phyloP scores from a whole-genome alignment of 2,113 vertebrate species.

The Heterotilapia buettikoferi region DNA sequence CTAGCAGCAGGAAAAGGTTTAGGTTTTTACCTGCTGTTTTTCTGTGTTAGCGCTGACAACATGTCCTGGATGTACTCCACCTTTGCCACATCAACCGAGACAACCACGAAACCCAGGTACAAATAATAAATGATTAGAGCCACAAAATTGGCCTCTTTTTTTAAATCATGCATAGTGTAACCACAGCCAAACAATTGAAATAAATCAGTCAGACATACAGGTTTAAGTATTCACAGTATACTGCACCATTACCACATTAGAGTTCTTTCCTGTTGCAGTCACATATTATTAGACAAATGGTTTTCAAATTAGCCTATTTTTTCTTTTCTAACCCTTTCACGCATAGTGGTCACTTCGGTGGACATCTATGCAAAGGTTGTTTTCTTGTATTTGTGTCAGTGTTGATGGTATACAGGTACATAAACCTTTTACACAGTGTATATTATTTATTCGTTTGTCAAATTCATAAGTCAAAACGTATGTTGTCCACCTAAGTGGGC shows the following conservation, averaged over 20 bases:
- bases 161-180: background rate
- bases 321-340: background rate
- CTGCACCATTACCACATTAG: background rate
- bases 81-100: rapidly evolving
- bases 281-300: background rate
- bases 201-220: background rate
- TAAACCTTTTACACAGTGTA: background rate
- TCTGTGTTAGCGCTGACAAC: background rate
- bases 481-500: background rate
- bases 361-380: background rate
- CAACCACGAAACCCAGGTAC: background rate
- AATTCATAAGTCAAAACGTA: background rate
- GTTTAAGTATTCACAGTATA: background rate
- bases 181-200: rapidly evolving
- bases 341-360: background rate
- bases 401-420: background rate
- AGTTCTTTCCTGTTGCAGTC: background rate
- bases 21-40: background rate
- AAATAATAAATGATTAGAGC: background rate
- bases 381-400: rapidly evolving
- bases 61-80: background rate
- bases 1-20: background rate
- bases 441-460: background rate
- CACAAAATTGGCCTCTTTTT: background rate
- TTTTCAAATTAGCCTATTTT: background rate